phyloP scores from a whole-genome alignment of 2,113 vertebrate genomes.

The Origma solitaria region DNA sequence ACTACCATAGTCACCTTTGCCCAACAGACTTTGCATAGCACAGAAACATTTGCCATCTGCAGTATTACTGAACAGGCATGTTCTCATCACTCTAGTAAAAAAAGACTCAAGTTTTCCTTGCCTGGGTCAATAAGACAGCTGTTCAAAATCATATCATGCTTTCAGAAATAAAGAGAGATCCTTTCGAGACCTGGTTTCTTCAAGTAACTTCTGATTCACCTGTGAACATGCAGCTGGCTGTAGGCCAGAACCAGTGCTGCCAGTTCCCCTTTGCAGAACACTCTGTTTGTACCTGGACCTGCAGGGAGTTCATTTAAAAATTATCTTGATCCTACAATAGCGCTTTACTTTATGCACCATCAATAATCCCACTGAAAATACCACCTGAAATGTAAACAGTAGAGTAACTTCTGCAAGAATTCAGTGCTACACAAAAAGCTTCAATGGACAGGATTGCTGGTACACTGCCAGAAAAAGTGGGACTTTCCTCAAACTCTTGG shows the following conservation, averaged over 20 bases:
- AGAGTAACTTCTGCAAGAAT: background rate
- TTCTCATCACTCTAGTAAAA: background rate
- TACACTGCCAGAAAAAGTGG: background rate
- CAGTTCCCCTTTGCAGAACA: background rate
- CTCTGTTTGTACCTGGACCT: background rate
- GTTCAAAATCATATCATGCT: background rate
- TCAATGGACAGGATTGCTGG: background rate
- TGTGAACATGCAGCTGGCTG: background rate
- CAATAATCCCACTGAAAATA: background rate
- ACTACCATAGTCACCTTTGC: background rate
- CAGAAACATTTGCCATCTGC: slow-evolving; percentile 11
- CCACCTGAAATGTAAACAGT: background rate
- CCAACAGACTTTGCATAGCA: background rate
- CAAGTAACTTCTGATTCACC: background rate
- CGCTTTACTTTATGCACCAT: background rate
- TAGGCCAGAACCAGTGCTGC: background rate
- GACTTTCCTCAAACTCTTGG: slow-evolving; percentile 35
- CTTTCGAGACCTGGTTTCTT: background rate
- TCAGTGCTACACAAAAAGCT: background rate
- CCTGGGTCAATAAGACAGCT: slow-evolving; percentile 8
- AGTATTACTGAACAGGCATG: background rate
- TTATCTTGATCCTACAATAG: background rate
- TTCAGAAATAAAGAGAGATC: background rate
- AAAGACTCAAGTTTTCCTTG: background rate
- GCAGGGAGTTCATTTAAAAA: background rate